Evolutionary conservation across 2,113 vertebrate genomes (phyloP), one percentile per base, ranked within the genome.

Genomic region (Tenebrosternarchus preto): DNA sequence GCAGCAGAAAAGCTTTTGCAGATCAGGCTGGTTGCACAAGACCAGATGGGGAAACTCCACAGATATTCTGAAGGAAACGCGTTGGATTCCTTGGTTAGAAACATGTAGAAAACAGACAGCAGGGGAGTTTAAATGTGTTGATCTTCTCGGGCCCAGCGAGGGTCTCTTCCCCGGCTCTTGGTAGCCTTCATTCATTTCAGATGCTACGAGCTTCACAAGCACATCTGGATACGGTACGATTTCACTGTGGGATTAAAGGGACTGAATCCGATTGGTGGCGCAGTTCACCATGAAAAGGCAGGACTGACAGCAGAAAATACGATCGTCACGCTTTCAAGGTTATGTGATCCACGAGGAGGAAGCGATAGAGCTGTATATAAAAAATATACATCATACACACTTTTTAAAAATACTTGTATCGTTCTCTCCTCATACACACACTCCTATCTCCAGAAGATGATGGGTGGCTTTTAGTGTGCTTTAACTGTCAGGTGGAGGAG

Each of bases 201-300:
- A 16, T 66, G 63, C 63, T 33, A 16, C 0, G 27, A 19, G 19
- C 33, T 33, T 20, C 29, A 66, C n/a, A 36, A 33, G 63, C 63
- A 66, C 63, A 66, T 33, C 63, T 66, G 63, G 63, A 66, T 33
- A 33, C 29, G 33, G 63, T 66, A 33, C 3, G 29, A 66, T 33
- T 33, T 9, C 6, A 33, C 63, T 66, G 20, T 31, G 33, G 29
- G 63, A 66, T 20, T 33, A 31, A 33, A 7, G 16, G 24, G 16
- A 33, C 27, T 33, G 63, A 66, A 33, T 33, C 16, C 16, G 20
- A 66, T 33, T 59, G 56, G 56, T 22, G 56, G n/a, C 1, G 20
- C 43, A 9, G 55, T 55, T 63, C 60, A 9, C 60, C 25, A 63
- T 20, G 63, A 33, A 66, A 33, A 66, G 29, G 63, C 27, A 33